Percentiles rank a stretch among this genome's conserved stretches.
phyloP scores from a whole-genome alignment of 2,888 invertebrate genomes.

The Masnerella sp. region DNA sequence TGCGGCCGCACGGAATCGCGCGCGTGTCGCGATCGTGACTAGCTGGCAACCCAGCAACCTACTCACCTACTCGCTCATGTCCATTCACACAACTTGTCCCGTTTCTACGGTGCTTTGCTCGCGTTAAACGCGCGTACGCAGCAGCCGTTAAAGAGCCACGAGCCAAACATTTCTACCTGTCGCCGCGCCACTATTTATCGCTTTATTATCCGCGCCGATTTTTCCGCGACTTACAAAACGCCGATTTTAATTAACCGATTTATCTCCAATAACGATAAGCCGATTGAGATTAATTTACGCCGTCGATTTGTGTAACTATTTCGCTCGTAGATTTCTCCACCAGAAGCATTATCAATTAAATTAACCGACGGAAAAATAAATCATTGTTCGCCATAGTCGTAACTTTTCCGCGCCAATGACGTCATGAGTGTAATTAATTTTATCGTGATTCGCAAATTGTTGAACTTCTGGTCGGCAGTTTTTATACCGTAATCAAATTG shows the following conservation, averaged over 20 bases:
- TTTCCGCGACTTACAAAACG: conserved; percentile 9
- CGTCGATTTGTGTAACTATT: neutral
- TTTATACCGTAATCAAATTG: no score
- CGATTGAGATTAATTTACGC: conserved; percentile 12
- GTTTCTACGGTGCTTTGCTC: conserved; percentile 64
- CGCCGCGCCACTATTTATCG: conserved; percentile 41
- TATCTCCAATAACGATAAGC: conserved; percentile 9
- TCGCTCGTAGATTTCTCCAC: no score
- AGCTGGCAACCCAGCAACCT: conserved; percentile 64
- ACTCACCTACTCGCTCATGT: conserved; percentile 69
- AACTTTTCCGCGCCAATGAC: no score
- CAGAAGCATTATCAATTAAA: no score
- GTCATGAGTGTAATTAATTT: no score
- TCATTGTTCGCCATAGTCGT: no score
- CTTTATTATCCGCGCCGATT: conserved; percentile 25
- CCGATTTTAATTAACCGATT: conserved; percentile 25
- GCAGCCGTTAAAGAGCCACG: conserved; percentile 37
- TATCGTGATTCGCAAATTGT: no score
- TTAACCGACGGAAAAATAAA: no score
- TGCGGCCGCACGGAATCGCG: conserved; percentile 3
- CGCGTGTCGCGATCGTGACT: conserved; percentile 33
- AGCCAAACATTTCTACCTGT: conserved; percentile 46
- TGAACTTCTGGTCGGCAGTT: no score
- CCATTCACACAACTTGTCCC: conserved; percentile 65
- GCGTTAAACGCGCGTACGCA: conserved; percentile 55